Percentiles rank a stretch among this genome's conserved stretches.
Conservation (phyloP, 2,113 vertebrate genomes). For the Calidris pugnax region DNA sequence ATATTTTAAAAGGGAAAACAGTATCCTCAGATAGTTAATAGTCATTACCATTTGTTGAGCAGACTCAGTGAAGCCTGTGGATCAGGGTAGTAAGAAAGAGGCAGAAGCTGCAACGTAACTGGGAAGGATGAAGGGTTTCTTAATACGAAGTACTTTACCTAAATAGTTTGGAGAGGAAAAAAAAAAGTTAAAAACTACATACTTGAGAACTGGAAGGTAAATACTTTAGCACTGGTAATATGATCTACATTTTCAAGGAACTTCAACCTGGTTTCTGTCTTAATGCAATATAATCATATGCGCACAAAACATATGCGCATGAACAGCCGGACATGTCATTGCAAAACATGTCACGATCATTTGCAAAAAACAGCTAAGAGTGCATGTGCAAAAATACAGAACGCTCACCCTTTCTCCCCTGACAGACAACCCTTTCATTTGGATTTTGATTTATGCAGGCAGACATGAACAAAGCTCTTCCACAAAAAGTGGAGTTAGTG, state of each 20-base stretch:
- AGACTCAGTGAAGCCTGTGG: conserved; percentile 85
- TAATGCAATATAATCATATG: neutral
- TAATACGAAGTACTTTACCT: conserved; percentile 89
- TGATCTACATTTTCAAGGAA: neutral
- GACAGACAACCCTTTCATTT: neutral
- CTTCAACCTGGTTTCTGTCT: neutral
- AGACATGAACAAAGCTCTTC: neutral
- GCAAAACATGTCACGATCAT: neutral
- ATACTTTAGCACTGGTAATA: neutral
- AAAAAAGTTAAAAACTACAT: conserved; percentile 8
- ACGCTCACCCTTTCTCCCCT: accelerated
- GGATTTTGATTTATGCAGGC: neutral
- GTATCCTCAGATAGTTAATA: neutral
- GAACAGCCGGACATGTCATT: neutral
- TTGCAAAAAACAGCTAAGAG: neutral
- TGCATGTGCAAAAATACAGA: neutral
- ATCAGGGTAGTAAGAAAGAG: conserved; percentile 87
- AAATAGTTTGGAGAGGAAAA: conserved; percentile 22
- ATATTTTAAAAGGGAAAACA: conserved; percentile 3
- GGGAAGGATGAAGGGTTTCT: conserved; percentile 91
- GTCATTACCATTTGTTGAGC: conserved; percentile 89
- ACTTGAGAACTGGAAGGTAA: neutral
- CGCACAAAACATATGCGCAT: neutral
- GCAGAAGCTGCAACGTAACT: conserved; percentile 88
- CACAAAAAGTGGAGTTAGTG: neutral